Conservation (phyloP, 2,888 invertebrate species). For the Lasioglossum oenotherae region DNA sequence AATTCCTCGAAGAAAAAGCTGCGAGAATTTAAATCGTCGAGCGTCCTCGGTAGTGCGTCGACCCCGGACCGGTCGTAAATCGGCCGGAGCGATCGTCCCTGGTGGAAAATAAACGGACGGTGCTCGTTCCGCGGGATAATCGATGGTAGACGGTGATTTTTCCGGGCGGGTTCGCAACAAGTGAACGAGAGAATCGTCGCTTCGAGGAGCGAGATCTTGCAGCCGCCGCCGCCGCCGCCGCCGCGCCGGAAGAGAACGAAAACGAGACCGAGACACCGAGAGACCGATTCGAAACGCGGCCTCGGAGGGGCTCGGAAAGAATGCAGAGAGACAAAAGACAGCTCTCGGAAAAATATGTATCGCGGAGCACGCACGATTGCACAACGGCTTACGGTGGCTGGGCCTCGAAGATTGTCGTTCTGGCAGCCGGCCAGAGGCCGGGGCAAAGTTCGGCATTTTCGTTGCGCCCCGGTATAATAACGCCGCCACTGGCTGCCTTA, state of each 20-base stretch:
- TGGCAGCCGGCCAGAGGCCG: constrained; percentile 65
- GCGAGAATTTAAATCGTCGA: neutral
- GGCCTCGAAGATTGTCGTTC: constrained; percentile 60
- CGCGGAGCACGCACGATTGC: constrained; percentile 66
- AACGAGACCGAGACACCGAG: neutral
- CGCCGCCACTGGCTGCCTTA: constrained; percentile 48
- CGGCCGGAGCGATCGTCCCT: neutral
- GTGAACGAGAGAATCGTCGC: neutral
- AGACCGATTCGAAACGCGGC: neutral
- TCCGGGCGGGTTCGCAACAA: neutral
- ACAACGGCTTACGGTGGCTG: constrained; percentile 72
- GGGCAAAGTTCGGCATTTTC: constrained; percentile 63
- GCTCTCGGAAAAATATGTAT: constrained; percentile 59
- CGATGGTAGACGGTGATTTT: neutral
- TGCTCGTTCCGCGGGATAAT: constrained; percentile 11
- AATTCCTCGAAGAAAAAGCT: neutral
- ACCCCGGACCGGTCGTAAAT: constrained; percentile 31
- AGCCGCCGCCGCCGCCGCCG: neutral
- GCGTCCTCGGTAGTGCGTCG: constrained; percentile 19
- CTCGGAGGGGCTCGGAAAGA: neutral
- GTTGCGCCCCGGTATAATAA: constrained; percentile 66
- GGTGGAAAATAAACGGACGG: constrained; percentile 26
- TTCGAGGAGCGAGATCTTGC: constrained; percentile 1
- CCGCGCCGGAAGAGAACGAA: neutral
- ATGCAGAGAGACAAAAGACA: constrained; percentile 27